phyloP scores from a whole-genome alignment of 1,140 invertebrate species.

The Oryctes rhinoceros region DNA sequence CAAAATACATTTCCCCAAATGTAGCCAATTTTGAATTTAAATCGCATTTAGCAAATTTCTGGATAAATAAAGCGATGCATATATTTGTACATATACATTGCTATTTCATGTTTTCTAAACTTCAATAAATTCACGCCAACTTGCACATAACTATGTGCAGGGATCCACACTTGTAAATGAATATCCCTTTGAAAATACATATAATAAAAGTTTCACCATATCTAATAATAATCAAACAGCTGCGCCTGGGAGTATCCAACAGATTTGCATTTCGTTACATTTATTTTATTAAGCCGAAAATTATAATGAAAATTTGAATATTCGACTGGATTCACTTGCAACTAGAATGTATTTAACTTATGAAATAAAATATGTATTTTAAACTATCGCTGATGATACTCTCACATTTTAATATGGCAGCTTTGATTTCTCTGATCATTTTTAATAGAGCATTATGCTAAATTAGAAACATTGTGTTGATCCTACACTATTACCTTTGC shows the following conservation, averaged over 20 bases:
- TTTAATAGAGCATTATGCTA: no score
- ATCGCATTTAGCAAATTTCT: not conserved
- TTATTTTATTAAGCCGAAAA: not conserved
- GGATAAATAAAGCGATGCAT: not conserved
- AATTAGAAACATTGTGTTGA: no score
- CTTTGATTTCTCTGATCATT: no score
- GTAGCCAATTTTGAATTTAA: not conserved
- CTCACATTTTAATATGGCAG: no score
- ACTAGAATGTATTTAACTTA: not conserved
- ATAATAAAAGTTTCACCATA: not conserved
- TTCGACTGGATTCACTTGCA: not conserved
- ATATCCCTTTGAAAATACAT: not conserved
- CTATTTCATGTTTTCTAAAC: not conserved
- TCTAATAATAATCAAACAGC: not conserved
- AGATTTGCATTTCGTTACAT: not conserved
- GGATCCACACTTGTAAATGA: not conserved
- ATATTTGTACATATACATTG: not conserved
- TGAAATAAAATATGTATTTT: no score
- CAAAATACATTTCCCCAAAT: no score
- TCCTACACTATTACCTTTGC: no score
- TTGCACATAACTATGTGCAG: constrained; percentile 1
- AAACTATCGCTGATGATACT: no score
- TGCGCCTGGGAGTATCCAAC: not conserved
- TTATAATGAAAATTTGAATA: not conserved
- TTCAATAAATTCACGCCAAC: constrained; percentile 6